Evolutionary conservation across 2,113 vertebrate genomes (phyloP).

Genomic region (Choloepus hoffmanni): DNA sequence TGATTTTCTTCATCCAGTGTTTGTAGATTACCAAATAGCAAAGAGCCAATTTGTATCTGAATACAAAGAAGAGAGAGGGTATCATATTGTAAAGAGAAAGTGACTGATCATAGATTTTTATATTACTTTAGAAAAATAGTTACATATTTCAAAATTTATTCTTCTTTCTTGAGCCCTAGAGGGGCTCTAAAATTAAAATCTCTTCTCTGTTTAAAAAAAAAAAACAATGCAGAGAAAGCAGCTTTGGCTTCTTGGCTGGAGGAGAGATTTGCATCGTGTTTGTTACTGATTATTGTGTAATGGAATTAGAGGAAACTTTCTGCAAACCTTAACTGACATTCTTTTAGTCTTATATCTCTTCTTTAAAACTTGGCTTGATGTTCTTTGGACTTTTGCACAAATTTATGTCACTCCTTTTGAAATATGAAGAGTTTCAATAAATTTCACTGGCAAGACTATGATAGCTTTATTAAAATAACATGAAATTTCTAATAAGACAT

Average conservation of each 20-base stretch:
- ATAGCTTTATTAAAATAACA: not conserved
- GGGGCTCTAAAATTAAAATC: constrained; percentile 4
- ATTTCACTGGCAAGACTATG: not conserved
- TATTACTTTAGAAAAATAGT: not conserved
- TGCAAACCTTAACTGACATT: not conserved
- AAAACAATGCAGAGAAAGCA: not conserved
- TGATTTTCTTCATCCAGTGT: not conserved
- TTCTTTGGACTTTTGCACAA: not conserved
- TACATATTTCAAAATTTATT: constrained; percentile 11
- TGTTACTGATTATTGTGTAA: not conserved
- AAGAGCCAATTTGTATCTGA: not conserved
- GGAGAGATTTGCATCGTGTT: not conserved
- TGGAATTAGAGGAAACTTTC: not conserved
- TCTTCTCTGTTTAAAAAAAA: not conserved
- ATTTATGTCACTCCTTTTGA: not conserved
- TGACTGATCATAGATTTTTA: not conserved
- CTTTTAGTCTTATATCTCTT: not conserved
- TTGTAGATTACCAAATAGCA: not conserved
- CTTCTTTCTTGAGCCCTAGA: constrained; percentile 4
- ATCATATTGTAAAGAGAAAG: not conserved
- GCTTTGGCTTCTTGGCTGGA: not conserved
- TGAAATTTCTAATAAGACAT: not conserved
- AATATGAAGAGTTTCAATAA: not conserved
- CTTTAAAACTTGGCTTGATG: not conserved
- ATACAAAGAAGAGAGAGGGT: not conserved